Evolutionary conservation across 2,113 vertebrate genomes (phyloP).

Genomic region (Conger conger): DNA sequence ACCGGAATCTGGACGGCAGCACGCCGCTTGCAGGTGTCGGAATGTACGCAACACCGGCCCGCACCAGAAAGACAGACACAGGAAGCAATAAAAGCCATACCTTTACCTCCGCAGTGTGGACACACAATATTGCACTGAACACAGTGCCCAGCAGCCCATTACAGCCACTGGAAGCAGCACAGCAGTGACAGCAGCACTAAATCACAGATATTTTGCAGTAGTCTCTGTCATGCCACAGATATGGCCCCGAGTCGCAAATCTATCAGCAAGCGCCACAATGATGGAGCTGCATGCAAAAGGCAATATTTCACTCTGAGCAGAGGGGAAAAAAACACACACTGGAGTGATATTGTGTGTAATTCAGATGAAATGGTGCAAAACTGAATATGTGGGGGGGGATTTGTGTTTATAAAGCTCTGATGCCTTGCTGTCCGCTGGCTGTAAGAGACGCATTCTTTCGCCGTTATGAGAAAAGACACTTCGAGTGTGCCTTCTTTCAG

Average conservation of each 20-base stretch:
- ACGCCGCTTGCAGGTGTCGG: neutral
- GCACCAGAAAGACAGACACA: neutral
- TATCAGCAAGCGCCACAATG: slow-evolving; percentile 33
- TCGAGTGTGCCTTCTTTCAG: neutral
- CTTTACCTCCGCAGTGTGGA: neutral
- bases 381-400: slow-evolving; percentile 14
- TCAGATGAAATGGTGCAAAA: slow-evolving; percentile 21
- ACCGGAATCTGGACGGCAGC: neutral
- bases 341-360: slow-evolving; percentile 17
- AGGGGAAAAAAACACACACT: neutral
- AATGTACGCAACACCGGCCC: neutral
- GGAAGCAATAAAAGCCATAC: neutral
- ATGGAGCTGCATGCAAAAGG: slow-evolving; percentile 28
- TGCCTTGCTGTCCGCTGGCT: neutral
- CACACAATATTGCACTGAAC: neutral
- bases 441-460: slow-evolving; percentile 8
- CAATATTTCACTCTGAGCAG: slow-evolving; percentile 26
- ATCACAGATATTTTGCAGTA: slow-evolving; percentile 34
- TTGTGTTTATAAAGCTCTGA: slow-evolving; percentile 22
- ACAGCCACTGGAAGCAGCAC: slow-evolving; percentile 11
- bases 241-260: slow-evolving; percentile 31
- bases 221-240: slow-evolving; percentile 30
- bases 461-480: neutral
- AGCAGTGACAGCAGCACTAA: slow-evolving; percentile 19
- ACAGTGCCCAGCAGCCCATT: neutral